Evolutionary conservation across 2,113 vertebrate genomes (phyloP).

Genomic region (Ammodytes marinus): DNA sequence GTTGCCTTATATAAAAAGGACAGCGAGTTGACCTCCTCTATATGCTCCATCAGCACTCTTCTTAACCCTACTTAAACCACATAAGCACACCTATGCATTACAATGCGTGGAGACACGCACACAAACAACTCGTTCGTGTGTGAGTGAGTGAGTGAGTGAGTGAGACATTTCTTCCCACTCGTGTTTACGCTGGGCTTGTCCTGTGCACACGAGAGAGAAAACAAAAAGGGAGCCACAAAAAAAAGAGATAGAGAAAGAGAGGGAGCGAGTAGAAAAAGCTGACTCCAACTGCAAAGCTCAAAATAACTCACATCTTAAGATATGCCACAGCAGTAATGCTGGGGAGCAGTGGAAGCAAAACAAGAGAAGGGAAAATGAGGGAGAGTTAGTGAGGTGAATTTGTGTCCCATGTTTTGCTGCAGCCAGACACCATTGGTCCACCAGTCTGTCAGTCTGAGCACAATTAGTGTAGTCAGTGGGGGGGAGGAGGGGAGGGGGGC

Average conservation of each 20-base stretch:
- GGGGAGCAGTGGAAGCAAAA: slow-evolving; percentile 20
- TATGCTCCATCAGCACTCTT: slow-evolving; percentile 40
- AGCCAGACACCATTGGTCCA: slow-evolving; percentile 56
- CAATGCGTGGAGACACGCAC: slow-evolving; percentile 23
- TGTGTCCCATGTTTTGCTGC: slow-evolving; percentile 46
- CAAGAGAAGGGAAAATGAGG: not conserved
- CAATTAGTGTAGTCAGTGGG: slow-evolving; percentile 61
- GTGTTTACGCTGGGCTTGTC: slow-evolving; percentile 58
- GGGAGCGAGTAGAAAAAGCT: slow-evolving; percentile 45
- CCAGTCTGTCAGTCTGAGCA: slow-evolving; percentile 62
- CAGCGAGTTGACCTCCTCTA: slow-evolving; percentile 46
- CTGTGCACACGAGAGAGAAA: slow-evolving; percentile 50
- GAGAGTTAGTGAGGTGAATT: slow-evolving; percentile 16
- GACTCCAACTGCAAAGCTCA: slow-evolving; percentile 62
- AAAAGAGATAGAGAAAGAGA: not conserved
- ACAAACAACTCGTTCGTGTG: slow-evolving; percentile 20
- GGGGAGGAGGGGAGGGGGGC: not conserved
- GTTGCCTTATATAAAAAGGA: slow-evolving; percentile 55
- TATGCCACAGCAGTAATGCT: slow-evolving; percentile 38
- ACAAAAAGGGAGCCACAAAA: not conserved
- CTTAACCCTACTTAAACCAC: slow-evolving; percentile 65
- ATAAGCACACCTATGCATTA: slow-evolving; percentile 31
- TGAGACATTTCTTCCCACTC: slow-evolving; percentile 56
- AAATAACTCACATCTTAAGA: slow-evolving; percentile 68
- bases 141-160: slow-evolving; percentile 48